Base-by-base conservation (phyloP, 1,140 invertebrate genomes). In the Campoletis sonorensis region DNA sequence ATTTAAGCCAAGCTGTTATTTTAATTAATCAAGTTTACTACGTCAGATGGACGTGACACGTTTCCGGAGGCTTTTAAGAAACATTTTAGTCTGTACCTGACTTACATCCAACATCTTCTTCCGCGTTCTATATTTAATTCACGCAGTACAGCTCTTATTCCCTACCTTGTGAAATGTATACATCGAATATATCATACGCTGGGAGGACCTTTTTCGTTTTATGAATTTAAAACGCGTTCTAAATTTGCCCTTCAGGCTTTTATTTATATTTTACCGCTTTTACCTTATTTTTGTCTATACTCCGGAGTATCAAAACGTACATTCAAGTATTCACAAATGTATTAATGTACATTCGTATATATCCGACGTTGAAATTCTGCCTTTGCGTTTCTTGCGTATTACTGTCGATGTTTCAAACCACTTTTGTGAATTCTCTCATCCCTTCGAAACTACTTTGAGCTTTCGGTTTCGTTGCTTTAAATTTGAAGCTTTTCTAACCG, bases 121-220 rank as follows among this genome's bases (percentile, higher is more conserved):
- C 40, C 40, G 30, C 11, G 2, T 45, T 45, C 11, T 45, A 45
- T 45, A 45, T 45, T 45, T 45, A 10, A 45, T 45, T 45, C 13
- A 45, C 5, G 5, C 40, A 11, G 40, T 13, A 45, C 7, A 11
- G 13, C 40, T 45, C 40, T 11, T 45, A 13, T 13, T 45, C 11
- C 8, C 8, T 11, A 45, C 64, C 58, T 58, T 68, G 64, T 79
- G 72, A 79, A 78, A 75, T 23, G 30, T 67, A 86, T 85, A 85
- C 79, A 85, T 86, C 84, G 85, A 87, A 88, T 89, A 88, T 88
- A 88, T 88, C 84, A 88, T 88, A 86, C 86, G 84, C 84, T 82
- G 84, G 71, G 73, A 51, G 45, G 26, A 67, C 26, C 80, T 76
- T 26, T 71, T 72, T 58, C 78, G 84, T 84, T 81, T 77, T 80